These are phyloP conservation scores for Neoarius graeffei DNA, from an alignment of 2,113 vertebrate species.

Conservation along the genomic window DNA sequence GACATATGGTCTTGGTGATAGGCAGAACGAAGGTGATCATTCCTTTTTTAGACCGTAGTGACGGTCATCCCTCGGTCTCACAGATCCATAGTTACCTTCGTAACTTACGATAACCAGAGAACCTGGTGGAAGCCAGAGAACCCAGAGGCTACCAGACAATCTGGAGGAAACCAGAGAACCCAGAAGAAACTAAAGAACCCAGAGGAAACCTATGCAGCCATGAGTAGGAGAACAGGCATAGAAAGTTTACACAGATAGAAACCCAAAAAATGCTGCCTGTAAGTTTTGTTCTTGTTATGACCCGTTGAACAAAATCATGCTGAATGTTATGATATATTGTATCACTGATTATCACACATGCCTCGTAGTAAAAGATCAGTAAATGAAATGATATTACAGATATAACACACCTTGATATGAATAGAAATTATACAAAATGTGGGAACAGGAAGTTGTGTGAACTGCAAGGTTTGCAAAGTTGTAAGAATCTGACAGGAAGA, in stretches of 20 bases:
- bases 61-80: too few relatives aligned
- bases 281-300: neutral
- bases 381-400: neutral
- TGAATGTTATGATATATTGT: neutral
- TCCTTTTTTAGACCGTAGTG: too few relatives aligned
- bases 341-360: neutral
- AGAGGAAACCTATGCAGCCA: neutral
- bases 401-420: neutral
- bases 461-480: neutral
- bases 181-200: neutral
- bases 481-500: slow-evolving; percentile 23
- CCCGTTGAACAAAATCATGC: neutral
- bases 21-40: too few relatives aligned
- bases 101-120: too few relatives aligned
- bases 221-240: neutral
- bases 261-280: neutral
- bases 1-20: too few relatives aligned
- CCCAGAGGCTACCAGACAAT: neutral
- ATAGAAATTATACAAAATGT: neutral
- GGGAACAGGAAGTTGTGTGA: neutral
- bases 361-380: neutral
- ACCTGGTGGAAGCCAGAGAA: neutral
- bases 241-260: neutral
- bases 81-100: too few relatives aligned
- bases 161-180: neutral